phyloP scores from a whole-genome alignment of 2,888 invertebrate genomes.

The Notodonta ziczac region DNA sequence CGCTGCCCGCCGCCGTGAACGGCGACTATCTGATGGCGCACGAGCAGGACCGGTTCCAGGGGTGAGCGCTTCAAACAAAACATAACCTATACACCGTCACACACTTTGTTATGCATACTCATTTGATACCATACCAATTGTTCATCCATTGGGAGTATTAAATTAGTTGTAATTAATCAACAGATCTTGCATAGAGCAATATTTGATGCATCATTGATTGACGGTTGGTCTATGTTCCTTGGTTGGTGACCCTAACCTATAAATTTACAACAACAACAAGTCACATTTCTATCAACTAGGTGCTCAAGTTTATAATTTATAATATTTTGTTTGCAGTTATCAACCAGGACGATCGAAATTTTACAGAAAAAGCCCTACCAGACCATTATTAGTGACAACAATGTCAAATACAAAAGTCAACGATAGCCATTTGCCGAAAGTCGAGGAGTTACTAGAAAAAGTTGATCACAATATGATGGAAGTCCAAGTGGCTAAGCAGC shows the following conservation, averaged over 20 bases:
- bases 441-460: conserved; percentile 76
- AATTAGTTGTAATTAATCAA: too few species aligned
- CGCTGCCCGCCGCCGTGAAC: conserved; percentile 70
- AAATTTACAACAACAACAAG: too few species aligned
- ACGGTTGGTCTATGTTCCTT: too few species aligned
- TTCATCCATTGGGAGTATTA: too few species aligned
- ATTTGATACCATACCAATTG: too few species aligned
- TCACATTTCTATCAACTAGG: too few species aligned
- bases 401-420: conserved; percentile 73
- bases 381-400: conserved; percentile 69
- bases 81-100: conserved; percentile 44
- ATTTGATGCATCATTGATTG: too few species aligned
- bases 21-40: conserved; percentile 78
- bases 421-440: conserved; percentile 72
- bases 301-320: neutral
- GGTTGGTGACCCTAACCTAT: too few species aligned
- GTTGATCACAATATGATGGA: conserved; percentile 76
- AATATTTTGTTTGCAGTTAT: conserved; percentile 53
- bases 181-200: too few species aligned
- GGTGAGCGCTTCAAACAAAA: conserved; percentile 60
- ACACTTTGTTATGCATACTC: too few species aligned
- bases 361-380: conserved; percentile 65
- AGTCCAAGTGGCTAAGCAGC: conserved; percentile 65
- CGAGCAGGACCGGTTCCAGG: conserved; percentile 61
- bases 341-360: conserved; percentile 69